Evolutionary conservation across 2,888 invertebrate genomes (phyloP), one percentile per base, ranked within the genome.

Genomic region (Nesidiocoris tenuis): DNA sequence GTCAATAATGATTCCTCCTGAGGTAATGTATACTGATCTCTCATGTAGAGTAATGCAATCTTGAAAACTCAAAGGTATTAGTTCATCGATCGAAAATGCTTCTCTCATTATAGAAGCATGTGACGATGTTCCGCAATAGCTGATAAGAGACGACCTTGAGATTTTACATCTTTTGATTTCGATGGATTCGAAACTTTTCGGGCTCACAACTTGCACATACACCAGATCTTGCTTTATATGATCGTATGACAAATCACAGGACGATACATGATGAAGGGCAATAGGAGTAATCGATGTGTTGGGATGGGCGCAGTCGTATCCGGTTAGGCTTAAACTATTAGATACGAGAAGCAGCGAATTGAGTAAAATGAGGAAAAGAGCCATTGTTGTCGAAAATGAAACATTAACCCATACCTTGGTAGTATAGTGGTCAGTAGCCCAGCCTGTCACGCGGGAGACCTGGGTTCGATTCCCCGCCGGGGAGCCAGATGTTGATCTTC

Each of bases 251-350:
- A 54, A 12, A 54, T 54, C 7, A 54, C 54, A 54, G 7, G 54
- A 54, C 12, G 54, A 54, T 7, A 54, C 54, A 54, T 54, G 54
- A 54, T 54, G 54, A 12, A 54, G 12, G 9, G 54, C 54, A 12
- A 54, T 54, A 54, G 54, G 54, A 12, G 54, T 54, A 12, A 54
- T 54, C 12, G 54, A 54, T 54, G 54, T 54, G 12, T 54, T 54
- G 9, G 54, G 7, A 54, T 54, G 24, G 74, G 24, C 21, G 72
- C 63, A 24, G 78, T n/a, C 59, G 75, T 54, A 54, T 12, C 55
- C 55, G n/a, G 55, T 54, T n/a, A 54, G 55, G n/a, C n/a, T n/a
- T n/a, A n/a, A n/a, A n/a, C n/a, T n/a, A n/a, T n/a, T n/a, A n/a
- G n/a, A n/a, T n/a, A n/a, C n/a, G n/a, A n/a, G n/a, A n/a, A n/a